Conservation (phyloP, 2,888 invertebrate genomes). For the Megamerina dolium region DNA sequence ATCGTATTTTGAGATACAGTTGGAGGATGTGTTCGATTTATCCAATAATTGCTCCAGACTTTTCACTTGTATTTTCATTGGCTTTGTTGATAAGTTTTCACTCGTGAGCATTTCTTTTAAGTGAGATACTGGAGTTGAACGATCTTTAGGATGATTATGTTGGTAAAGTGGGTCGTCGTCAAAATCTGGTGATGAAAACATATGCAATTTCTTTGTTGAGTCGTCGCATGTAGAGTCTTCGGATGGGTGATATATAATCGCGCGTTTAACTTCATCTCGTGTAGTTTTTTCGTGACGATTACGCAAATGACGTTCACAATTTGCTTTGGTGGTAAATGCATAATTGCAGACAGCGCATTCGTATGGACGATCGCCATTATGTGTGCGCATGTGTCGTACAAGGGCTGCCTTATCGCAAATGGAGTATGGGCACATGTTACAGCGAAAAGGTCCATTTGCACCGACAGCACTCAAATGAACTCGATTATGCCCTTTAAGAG, state of each 20-base stretch:
- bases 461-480: conserved; percentile 74
- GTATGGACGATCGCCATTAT: conserved; percentile 92
- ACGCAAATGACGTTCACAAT: conserved; percentile 89
- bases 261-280: conserved; percentile 80
- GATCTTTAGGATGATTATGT: conserved; percentile 37
- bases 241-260: conserved; percentile 80
- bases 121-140: conserved; percentile 49
- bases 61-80: conserved; percentile 57
- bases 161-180: conserved; percentile 27
- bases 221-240: conserved; percentile 79
- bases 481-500: conserved; percentile 85
- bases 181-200: conserved; percentile 54
- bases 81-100: conserved; percentile 40
- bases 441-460: conserved; percentile 72
- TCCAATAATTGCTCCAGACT: conserved; percentile 57
- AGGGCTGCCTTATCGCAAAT: conserved; percentile 82
- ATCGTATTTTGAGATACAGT: conserved; percentile 44
- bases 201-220: conserved; percentile 53
- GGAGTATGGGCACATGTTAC: conserved; percentile 88
- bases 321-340: conserved; percentile 95
- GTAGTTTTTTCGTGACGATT: conserved; percentile 84
- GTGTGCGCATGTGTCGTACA: conserved; percentile 85
- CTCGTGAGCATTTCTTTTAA: conserved; percentile 51
- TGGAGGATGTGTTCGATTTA: conserved; percentile 28
- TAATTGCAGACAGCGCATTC: conserved; percentile 93